Evolutionary conservation across 2,888 invertebrate species (phyloP).

Genomic region (Leptopterna dolabrata): DNA sequence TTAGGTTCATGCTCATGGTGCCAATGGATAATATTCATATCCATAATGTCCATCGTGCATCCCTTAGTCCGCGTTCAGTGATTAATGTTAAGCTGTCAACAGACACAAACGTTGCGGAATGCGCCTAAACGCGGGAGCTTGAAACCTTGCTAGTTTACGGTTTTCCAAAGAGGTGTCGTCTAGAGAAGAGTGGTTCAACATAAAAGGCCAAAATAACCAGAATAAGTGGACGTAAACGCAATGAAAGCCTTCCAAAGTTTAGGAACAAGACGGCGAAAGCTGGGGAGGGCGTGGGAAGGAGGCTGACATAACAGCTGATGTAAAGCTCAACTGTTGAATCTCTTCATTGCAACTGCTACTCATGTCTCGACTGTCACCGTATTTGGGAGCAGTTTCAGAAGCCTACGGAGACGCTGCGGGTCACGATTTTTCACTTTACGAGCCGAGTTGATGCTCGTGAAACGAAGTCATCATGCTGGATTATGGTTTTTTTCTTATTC

Average conservation of each 20-base stretch:
- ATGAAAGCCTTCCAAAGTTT: background rate
- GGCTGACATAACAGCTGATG: slow-evolving; percentile 42
- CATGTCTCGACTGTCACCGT: background rate
- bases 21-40: too few species aligned
- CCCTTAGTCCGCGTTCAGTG: too few species aligned
- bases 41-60: too few species aligned
- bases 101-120: too few species aligned
- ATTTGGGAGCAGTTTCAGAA: background rate
- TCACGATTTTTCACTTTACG: background rate
- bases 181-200: background rate
- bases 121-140: too few species aligned
- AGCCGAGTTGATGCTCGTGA: background rate
- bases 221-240: background rate
- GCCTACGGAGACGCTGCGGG: background rate
- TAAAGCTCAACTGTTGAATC: slow-evolving; percentile 10
- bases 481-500: too few species aligned
- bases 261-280: background rate
- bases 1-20: too few species aligned
- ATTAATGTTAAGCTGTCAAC: too few species aligned
- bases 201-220: background rate
- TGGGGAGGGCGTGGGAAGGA: slow-evolving; percentile 37
- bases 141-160: too few species aligned
- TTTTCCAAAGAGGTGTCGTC: too few species aligned
- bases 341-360: background rate
- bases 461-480: too few species aligned